Conservation (phyloP, 1,140 invertebrate genomes). For the Drosophila paulistorum region DNA sequence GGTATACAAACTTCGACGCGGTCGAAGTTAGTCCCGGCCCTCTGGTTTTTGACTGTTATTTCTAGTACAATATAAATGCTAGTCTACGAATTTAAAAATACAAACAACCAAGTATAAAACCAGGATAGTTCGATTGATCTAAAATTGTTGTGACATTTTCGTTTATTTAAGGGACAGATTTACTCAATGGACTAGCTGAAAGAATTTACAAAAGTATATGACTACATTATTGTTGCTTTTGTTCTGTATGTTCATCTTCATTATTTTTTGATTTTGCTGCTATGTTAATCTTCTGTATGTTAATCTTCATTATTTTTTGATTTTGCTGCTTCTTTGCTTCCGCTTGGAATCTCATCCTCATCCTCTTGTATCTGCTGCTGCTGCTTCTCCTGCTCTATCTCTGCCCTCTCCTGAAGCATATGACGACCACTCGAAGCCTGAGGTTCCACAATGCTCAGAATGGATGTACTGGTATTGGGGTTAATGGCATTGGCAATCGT, state of each 20-base stretch:
- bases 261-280: not conserved
- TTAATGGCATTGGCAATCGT: conserved; percentile 49
- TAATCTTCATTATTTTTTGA: too few species aligned
- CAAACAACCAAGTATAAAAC: too few species aligned
- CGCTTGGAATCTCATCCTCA: not conserved
- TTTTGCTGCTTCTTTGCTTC: not conserved
- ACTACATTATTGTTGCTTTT: not conserved
- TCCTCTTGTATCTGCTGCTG: not conserved
- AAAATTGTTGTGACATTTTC: too few species aligned
- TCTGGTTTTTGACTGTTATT: too few species aligned
- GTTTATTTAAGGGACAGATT: not conserved
- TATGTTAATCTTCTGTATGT: too few species aligned
- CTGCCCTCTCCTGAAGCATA: not conserved
- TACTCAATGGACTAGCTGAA: not conserved
- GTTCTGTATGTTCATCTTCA: not conserved
- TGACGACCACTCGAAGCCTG: not conserved
- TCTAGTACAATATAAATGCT: not conserved
- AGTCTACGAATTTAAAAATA: too few species aligned
- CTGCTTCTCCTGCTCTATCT: not conserved
- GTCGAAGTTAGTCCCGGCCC: too few species aligned
- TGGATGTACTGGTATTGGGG: conserved; percentile 62
- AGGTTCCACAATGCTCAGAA: conserved; percentile 34
- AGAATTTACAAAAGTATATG: not conserved
- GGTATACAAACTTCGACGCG: too few species aligned
- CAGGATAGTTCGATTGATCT: too few species aligned